Conservation (phyloP, 1,140 invertebrate genomes). For the Tetramorium parvispinum region DNA sequence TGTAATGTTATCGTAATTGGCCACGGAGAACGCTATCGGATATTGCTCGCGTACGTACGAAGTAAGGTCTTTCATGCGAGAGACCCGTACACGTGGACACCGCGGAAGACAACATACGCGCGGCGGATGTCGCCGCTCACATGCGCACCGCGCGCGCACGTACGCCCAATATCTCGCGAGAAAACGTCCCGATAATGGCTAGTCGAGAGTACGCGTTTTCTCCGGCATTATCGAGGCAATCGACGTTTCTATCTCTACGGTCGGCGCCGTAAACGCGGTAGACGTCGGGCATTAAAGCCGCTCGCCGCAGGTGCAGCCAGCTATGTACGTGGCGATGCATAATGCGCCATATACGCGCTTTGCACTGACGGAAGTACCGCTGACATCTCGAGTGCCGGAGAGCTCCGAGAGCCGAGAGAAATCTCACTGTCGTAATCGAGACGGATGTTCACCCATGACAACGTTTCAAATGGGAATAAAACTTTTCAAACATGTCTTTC, state of each 20-base stretch:
- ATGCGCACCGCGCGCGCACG: neutral
- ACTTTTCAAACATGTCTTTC: neutral
- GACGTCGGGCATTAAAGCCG: slow-evolving; percentile 37
- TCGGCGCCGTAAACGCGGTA: slow-evolving; percentile 39
- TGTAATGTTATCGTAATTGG: slow-evolving; percentile 40
- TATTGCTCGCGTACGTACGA: neutral
- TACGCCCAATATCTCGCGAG: slow-evolving; percentile 48
- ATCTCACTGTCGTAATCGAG: slow-evolving; percentile 44
- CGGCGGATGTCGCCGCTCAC: neutral
- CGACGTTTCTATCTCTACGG: slow-evolving; percentile 57
- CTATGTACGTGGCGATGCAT: slow-evolving; percentile 33
- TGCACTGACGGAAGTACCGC: slow-evolving; percentile 44
- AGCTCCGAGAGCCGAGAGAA: slow-evolving; percentile 44
- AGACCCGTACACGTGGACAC: neutral
- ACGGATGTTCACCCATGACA: slow-evolving; percentile 4
- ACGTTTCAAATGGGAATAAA: slow-evolving; percentile 20
- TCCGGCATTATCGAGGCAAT: slow-evolving; percentile 60
- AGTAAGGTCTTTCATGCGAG: slow-evolving; percentile 14
- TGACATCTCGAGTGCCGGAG: slow-evolving; percentile 45
- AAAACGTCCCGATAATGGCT: slow-evolving; percentile 51
- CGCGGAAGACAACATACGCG: neutral
- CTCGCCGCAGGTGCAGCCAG: slow-evolving; percentile 29
- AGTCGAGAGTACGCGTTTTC: slow-evolving; percentile 41
- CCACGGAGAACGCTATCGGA: slow-evolving; percentile 5
- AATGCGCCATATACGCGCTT: slow-evolving; percentile 28